Conservation (phyloP, 1,140 invertebrate genomes). For the Drosophila teissieri region DNA sequence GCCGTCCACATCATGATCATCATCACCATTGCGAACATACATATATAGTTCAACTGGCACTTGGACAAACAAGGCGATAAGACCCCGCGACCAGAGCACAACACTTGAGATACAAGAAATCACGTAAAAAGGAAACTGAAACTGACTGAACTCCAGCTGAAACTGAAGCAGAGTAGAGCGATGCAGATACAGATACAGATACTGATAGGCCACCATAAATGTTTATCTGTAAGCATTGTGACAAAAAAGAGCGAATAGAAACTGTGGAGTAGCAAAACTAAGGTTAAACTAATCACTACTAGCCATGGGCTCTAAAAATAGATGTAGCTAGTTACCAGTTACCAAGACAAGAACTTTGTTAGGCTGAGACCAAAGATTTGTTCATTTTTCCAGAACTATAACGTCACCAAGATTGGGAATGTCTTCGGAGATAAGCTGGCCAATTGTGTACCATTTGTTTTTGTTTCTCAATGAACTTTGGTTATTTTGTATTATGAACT, state of each 20-base stretch:
- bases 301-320: no score
- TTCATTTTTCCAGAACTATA: background rate
- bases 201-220: conserved; percentile 58
- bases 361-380: no score
- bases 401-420: background rate
- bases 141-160: conserved; percentile 34
- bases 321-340: no score
- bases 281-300: conserved; percentile 11
- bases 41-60: conserved; percentile 61
- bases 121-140: conserved; percentile 59
- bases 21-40: conserved; percentile 27
- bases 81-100: conserved; percentile 57
- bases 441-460: background rate
- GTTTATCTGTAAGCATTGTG: conserved; percentile 59
- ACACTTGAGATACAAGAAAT: conserved; percentile 73
- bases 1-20: background rate
- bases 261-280: conserved; percentile 2
- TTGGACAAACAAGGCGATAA: conserved; percentile 72
- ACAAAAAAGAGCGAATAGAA: conserved; percentile 18
- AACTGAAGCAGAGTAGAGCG: conserved; percentile 26
- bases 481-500: background rate
- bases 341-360: no score
- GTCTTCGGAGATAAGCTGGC: background rate
- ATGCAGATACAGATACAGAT: conserved; percentile 58
- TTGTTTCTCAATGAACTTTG: background rate